Evolutionary conservation across 2,113 vertebrate genomes (phyloP).

Genomic region (Cisticola juncidis): DNA sequence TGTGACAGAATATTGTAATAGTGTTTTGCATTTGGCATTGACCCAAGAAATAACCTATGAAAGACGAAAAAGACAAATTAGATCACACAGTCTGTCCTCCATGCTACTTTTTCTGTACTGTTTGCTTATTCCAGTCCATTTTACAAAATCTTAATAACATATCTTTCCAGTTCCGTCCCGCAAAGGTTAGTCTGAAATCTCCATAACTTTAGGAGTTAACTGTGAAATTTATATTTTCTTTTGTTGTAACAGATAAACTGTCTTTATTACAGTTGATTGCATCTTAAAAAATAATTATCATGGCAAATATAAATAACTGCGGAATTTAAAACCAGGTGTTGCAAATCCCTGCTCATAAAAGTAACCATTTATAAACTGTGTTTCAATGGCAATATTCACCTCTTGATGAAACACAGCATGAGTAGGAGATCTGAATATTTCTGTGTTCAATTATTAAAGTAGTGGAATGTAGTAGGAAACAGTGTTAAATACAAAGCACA

Average conservation of each 20-base stretch:
- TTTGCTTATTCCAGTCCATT: background rate
- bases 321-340: background rate
- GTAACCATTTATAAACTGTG: background rate
- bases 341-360: background rate
- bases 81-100: background rate
- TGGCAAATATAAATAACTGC: background rate
- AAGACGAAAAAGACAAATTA: background rate
- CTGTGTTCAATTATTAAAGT: background rate
- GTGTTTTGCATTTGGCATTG: background rate
- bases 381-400: background rate
- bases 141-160: background rate
- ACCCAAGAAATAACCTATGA: background rate
- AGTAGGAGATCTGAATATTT: background rate
- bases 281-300: background rate
- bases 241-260: background rate
- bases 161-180: background rate
- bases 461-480: background rate
- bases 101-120: background rate
- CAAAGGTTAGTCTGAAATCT: background rate
- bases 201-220: background rate
- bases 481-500: background rate
- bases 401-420: background rate
- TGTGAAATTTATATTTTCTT: background rate
- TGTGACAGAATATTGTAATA: background rate
- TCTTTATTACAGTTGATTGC: background rate